Conservation (phyloP, 23 tunicate genomes). For the Aplidium turbinatum region DNA sequence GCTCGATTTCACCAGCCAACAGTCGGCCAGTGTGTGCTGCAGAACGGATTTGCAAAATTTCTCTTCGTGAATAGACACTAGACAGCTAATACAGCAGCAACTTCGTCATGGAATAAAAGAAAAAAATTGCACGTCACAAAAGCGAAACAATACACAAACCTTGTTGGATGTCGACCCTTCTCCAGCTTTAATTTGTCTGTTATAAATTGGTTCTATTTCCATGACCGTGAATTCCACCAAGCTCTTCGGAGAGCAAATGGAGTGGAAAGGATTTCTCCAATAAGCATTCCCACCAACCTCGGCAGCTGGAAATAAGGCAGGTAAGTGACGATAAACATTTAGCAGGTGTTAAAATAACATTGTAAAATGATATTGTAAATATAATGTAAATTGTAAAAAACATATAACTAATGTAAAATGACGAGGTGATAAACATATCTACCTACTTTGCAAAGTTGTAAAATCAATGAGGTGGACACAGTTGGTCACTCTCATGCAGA, state of each 20-base stretch:
- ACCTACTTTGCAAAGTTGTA: conserved; percentile 78
- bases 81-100: too few species aligned
- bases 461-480: conserved; percentile 92
- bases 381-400: neutral
- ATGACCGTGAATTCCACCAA: conserved; percentile 75
- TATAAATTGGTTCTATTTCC: conserved; percentile 73
- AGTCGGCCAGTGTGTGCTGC: conserved; percentile 88
- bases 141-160: conserved; percentile 30
- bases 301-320: conserved; percentile 32
- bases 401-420: neutral
- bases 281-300: conserved; percentile 71
- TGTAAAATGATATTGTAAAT: too few species aligned
- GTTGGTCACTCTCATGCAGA: conserved; percentile 92
- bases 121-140: too few species aligned
- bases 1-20: conserved; percentile 81
- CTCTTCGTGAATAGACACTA: too few species aligned
- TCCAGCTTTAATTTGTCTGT: conserved; percentile 53
- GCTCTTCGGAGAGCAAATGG: conserved; percentile 61
- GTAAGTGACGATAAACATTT: neutral
- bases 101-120: too few species aligned
- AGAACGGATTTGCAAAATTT: too few species aligned
- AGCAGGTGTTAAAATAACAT: too few species aligned
- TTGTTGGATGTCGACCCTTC: conserved; percentile 68
- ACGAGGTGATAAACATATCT: neutral
- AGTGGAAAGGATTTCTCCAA: conserved; percentile 73